phyloP scores from a whole-genome alignment of 1,140 invertebrate genomes.

The Aplysia californica region DNA sequence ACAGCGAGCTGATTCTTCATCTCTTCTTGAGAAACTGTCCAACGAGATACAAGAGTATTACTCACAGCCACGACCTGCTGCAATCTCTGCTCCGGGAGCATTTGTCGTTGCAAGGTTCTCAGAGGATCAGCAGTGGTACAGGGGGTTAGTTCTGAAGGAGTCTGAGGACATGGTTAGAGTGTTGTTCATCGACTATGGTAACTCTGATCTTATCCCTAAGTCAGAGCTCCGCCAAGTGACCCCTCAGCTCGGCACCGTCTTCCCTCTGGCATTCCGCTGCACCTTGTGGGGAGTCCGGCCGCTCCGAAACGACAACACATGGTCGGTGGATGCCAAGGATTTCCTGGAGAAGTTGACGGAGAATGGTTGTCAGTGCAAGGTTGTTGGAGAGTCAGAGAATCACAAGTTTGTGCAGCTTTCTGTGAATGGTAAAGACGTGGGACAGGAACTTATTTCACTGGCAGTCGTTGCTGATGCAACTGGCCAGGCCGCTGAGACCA shows the following conservation, averaged over 20 bases:
- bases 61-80: constrained; percentile 17
- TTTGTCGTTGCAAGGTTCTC: constrained; percentile 79
- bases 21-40: constrained; percentile 65
- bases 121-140: constrained; percentile 80
- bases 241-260: constrained; percentile 13
- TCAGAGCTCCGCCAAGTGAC: constrained; percentile 41
- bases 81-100: constrained; percentile 43
- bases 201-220: constrained; percentile 46
- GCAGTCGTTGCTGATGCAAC: constrained; percentile 41
- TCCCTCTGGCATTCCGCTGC: constrained; percentile 47
- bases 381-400: constrained; percentile 31
- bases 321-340: constrained; percentile 50
- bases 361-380: constrained; percentile 43
- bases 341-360: constrained; percentile 53
- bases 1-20: constrained; percentile 63
- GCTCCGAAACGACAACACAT: constrained; percentile 41
- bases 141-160: constrained; percentile 77
- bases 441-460: constrained; percentile 41
- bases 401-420: constrained; percentile 38
- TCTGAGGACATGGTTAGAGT: constrained; percentile 75
- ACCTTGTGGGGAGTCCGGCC: constrained; percentile 46
- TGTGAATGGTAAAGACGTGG: constrained; percentile 38
- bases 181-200: constrained; percentile 80
- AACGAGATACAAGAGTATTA: constrained; percentile 62
- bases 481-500: background rate